A percentile compares a stretch with the other conserved stretches of the same genome.
Evolutionary conservation across 2,888 invertebrate genomes (phyloP).

Genomic region (Nesidiocoris tenuis): DNA sequence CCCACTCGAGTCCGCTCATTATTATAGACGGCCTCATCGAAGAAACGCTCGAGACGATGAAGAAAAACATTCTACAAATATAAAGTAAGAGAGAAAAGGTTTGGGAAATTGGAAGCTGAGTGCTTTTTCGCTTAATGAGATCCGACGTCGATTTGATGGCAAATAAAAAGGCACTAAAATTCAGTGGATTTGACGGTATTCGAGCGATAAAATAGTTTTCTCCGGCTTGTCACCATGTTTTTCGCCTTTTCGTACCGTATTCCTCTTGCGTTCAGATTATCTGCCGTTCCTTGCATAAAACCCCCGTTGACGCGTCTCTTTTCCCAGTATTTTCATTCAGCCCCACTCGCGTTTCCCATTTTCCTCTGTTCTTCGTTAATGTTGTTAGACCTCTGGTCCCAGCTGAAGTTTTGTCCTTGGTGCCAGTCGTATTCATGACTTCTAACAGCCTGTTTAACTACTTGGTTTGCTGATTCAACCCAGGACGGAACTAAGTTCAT

Average conservation of each 20-base stretch:
- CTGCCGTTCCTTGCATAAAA: not conserved
- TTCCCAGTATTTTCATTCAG: not conserved
- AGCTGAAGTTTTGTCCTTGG: not conserved
- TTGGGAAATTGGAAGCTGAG: no score
- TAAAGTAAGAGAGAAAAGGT: no score
- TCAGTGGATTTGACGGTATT: no score
- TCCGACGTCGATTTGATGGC: no score
- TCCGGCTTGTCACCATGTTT: no score
- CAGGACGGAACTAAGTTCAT: constrained; percentile 6
- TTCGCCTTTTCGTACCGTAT: not conserved
- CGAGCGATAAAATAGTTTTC: not conserved
- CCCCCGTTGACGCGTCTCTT: not conserved
- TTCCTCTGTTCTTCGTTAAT: not conserved
- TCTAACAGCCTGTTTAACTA: constrained; percentile 24
- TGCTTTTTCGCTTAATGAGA: no score
- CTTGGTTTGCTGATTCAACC: constrained; percentile 15
- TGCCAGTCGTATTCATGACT: constrained; percentile 12
- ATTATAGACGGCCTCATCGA: no score
- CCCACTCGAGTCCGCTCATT: no score
- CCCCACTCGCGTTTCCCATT: not conserved
- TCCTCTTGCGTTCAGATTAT: not conserved
- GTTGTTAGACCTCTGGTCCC: not conserved
- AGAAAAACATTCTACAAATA: no score
- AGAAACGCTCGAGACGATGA: no score
- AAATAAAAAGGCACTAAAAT: no score